Conservation (phyloP, 2,113 vertebrate species). For the Lycocorax pyrrhopterus region DNA sequence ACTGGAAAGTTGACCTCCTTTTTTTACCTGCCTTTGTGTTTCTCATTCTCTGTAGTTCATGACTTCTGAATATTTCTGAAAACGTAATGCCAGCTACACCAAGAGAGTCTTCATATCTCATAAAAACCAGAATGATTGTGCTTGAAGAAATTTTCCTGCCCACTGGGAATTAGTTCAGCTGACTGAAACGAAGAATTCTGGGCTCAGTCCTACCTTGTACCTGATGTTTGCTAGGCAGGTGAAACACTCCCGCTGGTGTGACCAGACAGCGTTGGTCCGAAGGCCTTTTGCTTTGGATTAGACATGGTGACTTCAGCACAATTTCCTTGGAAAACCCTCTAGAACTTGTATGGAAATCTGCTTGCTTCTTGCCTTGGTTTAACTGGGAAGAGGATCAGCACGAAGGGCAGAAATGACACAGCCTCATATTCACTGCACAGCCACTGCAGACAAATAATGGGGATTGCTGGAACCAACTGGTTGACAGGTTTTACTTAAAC, state of each 20-base stretch:
- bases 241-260: not conserved
- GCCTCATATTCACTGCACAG: not conserved
- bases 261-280: not conserved
- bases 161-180: not conserved
- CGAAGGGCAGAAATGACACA: not conserved
- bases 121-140: not conserved
- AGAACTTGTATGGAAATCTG: not conserved
- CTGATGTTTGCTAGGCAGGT: rapidly evolving
- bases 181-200: not conserved
- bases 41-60: not conserved
- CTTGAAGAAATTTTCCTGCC: not conserved
- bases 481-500: not conserved
- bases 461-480: not conserved
- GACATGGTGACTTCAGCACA: not conserved
- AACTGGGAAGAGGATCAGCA: not conserved
- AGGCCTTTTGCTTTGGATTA: not conserved
- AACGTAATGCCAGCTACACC: not conserved
- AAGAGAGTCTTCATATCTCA: not conserved
- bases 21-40: not conserved
- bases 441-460: not conserved
- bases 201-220: not conserved
- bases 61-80: not conserved
- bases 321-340: not conserved
- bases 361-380: not conserved
- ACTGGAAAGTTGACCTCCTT: not conserved